Conservation (phyloP, 2,888 invertebrate species). For the Cerastoderma edule region DNA sequence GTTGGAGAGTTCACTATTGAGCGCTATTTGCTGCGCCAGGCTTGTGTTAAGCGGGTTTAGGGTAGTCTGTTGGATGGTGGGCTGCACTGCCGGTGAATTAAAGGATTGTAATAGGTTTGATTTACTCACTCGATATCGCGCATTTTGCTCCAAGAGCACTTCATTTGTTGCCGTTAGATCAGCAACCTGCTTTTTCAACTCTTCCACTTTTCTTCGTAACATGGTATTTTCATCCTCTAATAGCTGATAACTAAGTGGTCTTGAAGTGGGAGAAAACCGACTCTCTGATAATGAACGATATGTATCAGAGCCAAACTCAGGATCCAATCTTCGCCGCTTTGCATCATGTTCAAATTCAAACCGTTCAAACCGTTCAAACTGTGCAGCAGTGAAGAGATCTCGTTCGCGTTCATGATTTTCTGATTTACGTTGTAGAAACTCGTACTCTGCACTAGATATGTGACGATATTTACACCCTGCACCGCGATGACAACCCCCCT, state of each 20-base stretch:
- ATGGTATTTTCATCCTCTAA: slow-evolving; percentile 88
- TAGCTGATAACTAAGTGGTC: slow-evolving; percentile 75
- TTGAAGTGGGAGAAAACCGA: slow-evolving; percentile 64
- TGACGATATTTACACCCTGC: slow-evolving; percentile 85
- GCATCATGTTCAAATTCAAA: slow-evolving; percentile 70
- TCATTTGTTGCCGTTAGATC: slow-evolving; percentile 91
- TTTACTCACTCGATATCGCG: slow-evolving; percentile 86
- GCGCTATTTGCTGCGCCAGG: slow-evolving; percentile 82
- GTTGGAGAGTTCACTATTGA: slow-evolving; percentile 78
- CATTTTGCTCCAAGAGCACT: slow-evolving; percentile 91
- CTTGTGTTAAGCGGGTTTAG: slow-evolving; percentile 72
- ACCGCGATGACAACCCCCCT: slow-evolving; percentile 86
- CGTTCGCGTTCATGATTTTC: slow-evolving; percentile 42
- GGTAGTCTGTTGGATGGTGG: slow-evolving; percentile 58
- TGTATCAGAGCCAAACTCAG: slow-evolving; percentile 62
- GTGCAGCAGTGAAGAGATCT: slow-evolving; percentile 6
- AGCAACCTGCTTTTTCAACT: slow-evolving; percentile 89
- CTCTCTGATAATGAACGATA: slow-evolving; percentile 65
- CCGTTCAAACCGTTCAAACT: slow-evolving; percentile 65
- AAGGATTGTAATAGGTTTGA: slow-evolving; percentile 71
- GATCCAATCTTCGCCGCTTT: slow-evolving; percentile 74
- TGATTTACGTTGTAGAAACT: slow-evolving; percentile 67
- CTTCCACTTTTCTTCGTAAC: slow-evolving; percentile 88
- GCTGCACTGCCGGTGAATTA: slow-evolving; percentile 67
- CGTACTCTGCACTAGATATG: slow-evolving; percentile 66